Base-by-base conservation (phyloP, 2,888 invertebrate species). In the Hololepta plana region DNA sequence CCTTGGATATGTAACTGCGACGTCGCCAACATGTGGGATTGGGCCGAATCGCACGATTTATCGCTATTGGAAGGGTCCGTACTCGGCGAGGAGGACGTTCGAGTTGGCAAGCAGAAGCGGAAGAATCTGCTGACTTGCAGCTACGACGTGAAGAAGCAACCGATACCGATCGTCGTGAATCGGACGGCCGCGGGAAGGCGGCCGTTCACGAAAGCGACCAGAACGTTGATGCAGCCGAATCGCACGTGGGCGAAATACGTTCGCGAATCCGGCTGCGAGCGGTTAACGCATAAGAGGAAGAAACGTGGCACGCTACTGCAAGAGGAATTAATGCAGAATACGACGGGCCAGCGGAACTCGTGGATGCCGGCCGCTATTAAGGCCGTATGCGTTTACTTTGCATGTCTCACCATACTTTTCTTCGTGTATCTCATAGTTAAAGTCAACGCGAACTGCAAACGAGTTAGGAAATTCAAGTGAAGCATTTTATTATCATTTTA, bases 241-340 rank as follows among this genome's bases (percentile, higher is more conserved):
- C 60, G 72, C 36, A 74, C 74, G 1, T 75, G 75, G 75, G 72
- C 73, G 2, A 72, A 74, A 44, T 75, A 72, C 38, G 64, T 72
- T 4, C 57, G 69, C 28, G 72, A 73, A 42, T 70, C 72, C 0
- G 67, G 63, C 12, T 73, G 72, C 40, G 64, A 46, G n/a, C n/a
- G n/a, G n/a, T n/a, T n/a, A n/a, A 32, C 46, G 38, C 31, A 34
- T 38, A 19, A 36, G n/a, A n/a, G n/a, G n/a, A n/a, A n/a, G n/a
- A n/a, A n/a, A n/a, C n/a, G n/a, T n/a, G n/a, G n/a, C n/a, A n/a
- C n/a, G n/a, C n/a, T n/a, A n/a, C n/a, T n/a, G n/a, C n/a, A n/a
- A n/a, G n/a, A n/a, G n/a, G n/a, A n/a, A n/a, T n/a, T n/a, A n/a
- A n/a, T n/a, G n/a, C n/a, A n/a, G n/a, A n/a, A n/a, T n/a, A 33